Evolutionary conservation across 2,797 vertebrate species (phyloP), one percentile per base, ranked within the genome.

Genomic region (Ispidina lecontei): DNA sequence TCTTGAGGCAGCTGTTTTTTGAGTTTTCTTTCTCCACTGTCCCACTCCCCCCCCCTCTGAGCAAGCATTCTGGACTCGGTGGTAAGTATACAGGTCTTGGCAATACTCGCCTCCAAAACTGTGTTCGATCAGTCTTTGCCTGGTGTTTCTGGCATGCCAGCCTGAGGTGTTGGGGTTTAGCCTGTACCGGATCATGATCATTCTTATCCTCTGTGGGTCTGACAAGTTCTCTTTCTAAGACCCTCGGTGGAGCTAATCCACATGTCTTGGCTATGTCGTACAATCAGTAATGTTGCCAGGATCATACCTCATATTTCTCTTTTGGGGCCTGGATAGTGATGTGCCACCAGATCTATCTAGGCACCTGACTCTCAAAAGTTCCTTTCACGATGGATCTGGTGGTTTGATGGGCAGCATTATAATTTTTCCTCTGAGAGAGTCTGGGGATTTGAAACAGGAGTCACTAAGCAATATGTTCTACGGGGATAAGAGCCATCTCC

Each of bases 61-160:
- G 94, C 96, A 97, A 96, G 94, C 96, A 72, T 91, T 93, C 80
- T 65, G 96, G 96, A 96, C 84, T 92, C 18, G 82, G 94, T 91
- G 96, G 96, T 97, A 97, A 97, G 96, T 97, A 97, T 97, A 82
- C 71, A 95, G 96, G 95, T 96, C 93, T 97, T 96, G 96, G 91
- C 95, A 97, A 96, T 96, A 94, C 93, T 94, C 85, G 73, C 96
- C 96, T 96, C 96, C 96, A 58, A 96, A 97, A 93, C 74, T 94
- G 96, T 97, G 96, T 97, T 97, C 96, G 78, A 96, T 94, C 95
- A 97, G 96, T 97, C 96, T 95, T 97, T 97, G 96, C 96, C 96
- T 97, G 96, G 96, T 97, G 96, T 97, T 97, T 97, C 96, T 97
- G 96, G 96, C 96, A 97, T 97, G 96, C 96, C 95, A 93, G 96